These are phyloP conservation scores for Coenonympha arcania DNA, from an alignment of 2,888 invertebrate genomes.

Conservation along the genomic window DNA sequence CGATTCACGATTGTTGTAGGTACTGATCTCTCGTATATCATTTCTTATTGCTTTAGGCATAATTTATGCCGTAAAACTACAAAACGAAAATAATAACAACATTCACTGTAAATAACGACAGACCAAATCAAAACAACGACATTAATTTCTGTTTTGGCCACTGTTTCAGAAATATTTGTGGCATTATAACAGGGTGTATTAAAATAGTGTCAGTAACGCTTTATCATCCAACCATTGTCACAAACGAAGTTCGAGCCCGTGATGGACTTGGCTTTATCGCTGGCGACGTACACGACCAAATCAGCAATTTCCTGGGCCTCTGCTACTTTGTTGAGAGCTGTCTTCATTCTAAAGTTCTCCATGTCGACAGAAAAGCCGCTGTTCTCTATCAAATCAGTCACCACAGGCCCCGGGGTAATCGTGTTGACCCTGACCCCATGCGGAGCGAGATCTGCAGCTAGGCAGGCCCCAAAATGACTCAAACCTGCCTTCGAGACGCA, in stretches of 20 bases:
- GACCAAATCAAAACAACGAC: too few relatives aligned
- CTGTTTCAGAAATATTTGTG: too few relatives aligned
- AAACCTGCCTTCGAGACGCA: slow-evolving; percentile 1
- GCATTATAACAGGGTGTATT: too few relatives aligned
- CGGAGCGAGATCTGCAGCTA: background rate
- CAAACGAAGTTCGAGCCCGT: slow-evolving; percentile 1
- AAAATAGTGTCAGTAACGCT: background rate
- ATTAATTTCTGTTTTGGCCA: too few relatives aligned
- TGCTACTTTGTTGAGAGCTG: background rate
- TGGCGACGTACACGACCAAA: background rate
- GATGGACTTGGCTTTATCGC: background rate
- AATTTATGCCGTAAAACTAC: too few relatives aligned
- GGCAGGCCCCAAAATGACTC: slow-evolving; percentile 2
- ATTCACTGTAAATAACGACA: too few relatives aligned
- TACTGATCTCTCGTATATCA: too few relatives aligned
- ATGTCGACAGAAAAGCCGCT: background rate
- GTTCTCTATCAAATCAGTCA: background rate
- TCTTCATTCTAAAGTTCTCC: background rate
- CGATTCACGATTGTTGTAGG: too few relatives aligned
- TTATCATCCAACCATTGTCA: slow-evolving; percentile 4
- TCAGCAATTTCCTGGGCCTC: background rate
- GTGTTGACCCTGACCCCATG: slow-evolving; percentile 5
- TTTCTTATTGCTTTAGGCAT: too few relatives aligned
- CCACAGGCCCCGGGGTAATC: background rate
- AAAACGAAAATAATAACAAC: too few relatives aligned